Evolutionary conservation across 1,140 invertebrate species (phyloP).

Genomic region (Dreissena polymorpha): DNA sequence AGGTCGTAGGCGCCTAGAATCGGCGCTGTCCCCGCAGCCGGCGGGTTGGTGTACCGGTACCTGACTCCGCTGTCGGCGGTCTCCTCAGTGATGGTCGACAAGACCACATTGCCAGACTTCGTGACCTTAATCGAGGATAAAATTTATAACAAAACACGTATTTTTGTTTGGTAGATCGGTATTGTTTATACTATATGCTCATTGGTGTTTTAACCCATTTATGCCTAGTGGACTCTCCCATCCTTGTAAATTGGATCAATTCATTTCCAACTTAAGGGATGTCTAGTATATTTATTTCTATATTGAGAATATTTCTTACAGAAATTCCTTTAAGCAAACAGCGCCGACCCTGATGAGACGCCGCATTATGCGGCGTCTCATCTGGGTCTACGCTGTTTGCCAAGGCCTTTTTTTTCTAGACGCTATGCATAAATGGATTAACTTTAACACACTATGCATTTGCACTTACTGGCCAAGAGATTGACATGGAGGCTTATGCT

Average conservation of each 20-base stretch:
- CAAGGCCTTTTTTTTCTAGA: no score
- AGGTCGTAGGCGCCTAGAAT: not conserved
- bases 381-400: no score
- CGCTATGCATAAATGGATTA: no score
- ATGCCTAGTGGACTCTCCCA: no score
- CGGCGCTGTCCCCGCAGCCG: not conserved
- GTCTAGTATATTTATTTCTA: no score
- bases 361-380: no score
- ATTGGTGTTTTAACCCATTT: not conserved
- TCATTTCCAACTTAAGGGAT: no score
- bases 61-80: not conserved
- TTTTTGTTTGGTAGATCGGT: not conserved
- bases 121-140: constrained; percentile 4
- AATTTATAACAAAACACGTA: not conserved
- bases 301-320: no score
- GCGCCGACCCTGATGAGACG: no score
- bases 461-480: not conserved
- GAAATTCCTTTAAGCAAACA: no score
- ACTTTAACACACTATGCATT: not conserved
- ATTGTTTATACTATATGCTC: not conserved
- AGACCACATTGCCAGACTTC: constrained; percentile 1
- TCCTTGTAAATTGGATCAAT: no score
- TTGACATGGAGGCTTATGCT: no score
- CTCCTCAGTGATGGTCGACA: not conserved
- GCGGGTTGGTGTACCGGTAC: not conserved